Evolutionary conservation across 2,797 vertebrate genomes (phyloP).

Genomic region (Okamejei kenojei): DNA sequence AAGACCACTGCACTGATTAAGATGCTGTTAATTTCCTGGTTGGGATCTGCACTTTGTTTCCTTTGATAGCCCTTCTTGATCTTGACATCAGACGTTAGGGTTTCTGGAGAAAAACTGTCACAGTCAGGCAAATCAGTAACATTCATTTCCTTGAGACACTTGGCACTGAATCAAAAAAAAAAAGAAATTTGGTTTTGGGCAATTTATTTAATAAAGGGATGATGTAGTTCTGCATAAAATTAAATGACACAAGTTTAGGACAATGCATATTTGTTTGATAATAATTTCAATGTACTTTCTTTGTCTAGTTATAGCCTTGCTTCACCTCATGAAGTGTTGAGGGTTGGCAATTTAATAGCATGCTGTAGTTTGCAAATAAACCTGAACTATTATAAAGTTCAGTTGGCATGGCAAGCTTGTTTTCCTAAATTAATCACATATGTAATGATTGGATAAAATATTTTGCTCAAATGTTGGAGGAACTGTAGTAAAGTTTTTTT

Average conservation of each 20-base stretch:
- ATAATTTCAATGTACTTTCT: neutral
- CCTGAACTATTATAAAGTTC: neutral
- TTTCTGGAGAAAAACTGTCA: constrained; percentile 43
- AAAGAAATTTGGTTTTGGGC: neutral
- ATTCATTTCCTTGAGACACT: neutral
- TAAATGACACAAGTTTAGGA: neutral
- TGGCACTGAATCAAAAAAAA: neutral
- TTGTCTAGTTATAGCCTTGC: neutral
- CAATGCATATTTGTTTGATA: constrained; percentile 5
- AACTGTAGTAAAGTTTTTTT: neutral
- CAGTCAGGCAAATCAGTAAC: neutral
- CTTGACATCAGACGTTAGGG: constrained; percentile 63
- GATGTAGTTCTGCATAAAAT: constrained; percentile 1
- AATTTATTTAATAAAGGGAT: neutral
- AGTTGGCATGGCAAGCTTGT: neutral
- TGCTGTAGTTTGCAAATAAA: neutral
- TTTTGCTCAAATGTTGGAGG: neutral
- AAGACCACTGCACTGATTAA: constrained; percentile 55
- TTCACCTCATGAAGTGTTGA: neutral
- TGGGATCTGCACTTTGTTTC: constrained; percentile 64
- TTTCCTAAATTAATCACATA: neutral
- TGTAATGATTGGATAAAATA: constrained; percentile 13
- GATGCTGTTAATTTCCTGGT: constrained; percentile 62
- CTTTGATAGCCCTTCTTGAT: constrained; percentile 66
- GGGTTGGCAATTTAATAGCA: neutral